These are phyloP conservation scores for Hermetia illucens DNA, from an alignment of 1,140 invertebrate genomes.

Conservation along the genomic window DNA sequence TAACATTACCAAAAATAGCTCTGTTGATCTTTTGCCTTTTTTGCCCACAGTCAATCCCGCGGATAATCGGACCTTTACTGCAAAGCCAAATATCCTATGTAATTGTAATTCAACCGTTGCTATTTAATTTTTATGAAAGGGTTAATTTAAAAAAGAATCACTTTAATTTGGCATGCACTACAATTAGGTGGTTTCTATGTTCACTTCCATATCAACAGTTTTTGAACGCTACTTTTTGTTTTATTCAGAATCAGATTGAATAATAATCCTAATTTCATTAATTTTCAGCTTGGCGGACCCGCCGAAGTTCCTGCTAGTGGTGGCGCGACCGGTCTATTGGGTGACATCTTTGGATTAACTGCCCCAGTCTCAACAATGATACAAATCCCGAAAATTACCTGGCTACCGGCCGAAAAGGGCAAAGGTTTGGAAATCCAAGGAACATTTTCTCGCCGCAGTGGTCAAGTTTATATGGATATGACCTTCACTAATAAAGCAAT, in stretches of 20 bases:
- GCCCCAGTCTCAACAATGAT: conserved; percentile 48
- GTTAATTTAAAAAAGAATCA: too few species aligned
- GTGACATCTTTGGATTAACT: conserved; percentile 80
- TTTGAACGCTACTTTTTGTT: conserved; percentile 6
- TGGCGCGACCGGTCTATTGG: conserved; percentile 50
- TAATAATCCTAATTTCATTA: conserved; percentile 1
- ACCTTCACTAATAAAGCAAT: conserved; percentile 96
- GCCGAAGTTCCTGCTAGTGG: conserved; percentile 26
- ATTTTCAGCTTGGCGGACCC: conserved; percentile 32
- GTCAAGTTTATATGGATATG: conserved; percentile 90
- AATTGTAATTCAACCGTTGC: too few species aligned
- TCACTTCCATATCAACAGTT: too few species aligned
- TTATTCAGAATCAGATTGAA: conserved; percentile 4
- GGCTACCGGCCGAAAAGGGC: conserved; percentile 88
- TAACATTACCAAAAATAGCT: too few species aligned
- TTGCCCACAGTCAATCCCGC: too few species aligned
- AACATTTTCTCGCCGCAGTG: conserved; percentile 80
- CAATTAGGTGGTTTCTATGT: too few species aligned
- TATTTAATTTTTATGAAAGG: too few species aligned
- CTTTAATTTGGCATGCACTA: too few species aligned
- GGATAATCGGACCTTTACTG: too few species aligned
- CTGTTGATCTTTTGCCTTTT: too few species aligned
- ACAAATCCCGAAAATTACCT: conserved; percentile 64
- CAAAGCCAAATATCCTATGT: too few species aligned
- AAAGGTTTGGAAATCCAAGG: conserved; percentile 97